Evolutionary conservation across 1,140 invertebrate genomes (phyloP), one percentile per base, ranked within the genome.

Genomic region (Ditylenchus dipsaci): DNA sequence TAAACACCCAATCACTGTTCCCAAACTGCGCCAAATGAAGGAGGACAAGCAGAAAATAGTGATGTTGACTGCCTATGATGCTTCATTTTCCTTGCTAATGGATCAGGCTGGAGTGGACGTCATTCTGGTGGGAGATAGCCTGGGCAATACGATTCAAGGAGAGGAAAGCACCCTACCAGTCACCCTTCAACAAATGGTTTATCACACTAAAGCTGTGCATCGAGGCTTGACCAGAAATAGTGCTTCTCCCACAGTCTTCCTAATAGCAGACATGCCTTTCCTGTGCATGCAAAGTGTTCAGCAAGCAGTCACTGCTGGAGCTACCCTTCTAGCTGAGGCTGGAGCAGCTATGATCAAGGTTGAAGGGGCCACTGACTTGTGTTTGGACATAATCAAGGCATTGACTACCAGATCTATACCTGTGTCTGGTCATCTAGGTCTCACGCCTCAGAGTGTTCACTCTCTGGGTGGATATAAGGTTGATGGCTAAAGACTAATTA

Each of bases 81-180:
- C 68, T 13, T 42, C 27, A 9, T 72, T 67, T 27, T 67, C 76
- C n/a, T 21, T n/a, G 1, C 53, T 63, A 5, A 42, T 76, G 38
- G 76, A 76, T 27, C 17, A 33, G 9, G 63, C 67, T 15, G 68
- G 67, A 19, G 58, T 77, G 15, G 76, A 78, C 38, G n/a, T 73
- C 9, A 56, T 78, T 45, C 60, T 77, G 30, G 74, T 77, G 1
- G 75, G 75, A 47, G 75, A 77, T 53, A 73, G 73, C n/a, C 27
- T 65, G 8, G 76, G 49, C 3, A 53, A 53, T 26, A 15, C 15
- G n/a, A 26, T 53, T 7, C 49, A 53, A 53, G 71, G 3, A 67
- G 45, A n/a, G 67, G 73, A 9, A 21, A 74, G 45, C 29, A 76
- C 75, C 1, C 45, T 78, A 1, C 68, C 76, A 17, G 76, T 76